Conservation (phyloP, 1,140 invertebrate genomes). For the Oscheius sp. region DNA sequence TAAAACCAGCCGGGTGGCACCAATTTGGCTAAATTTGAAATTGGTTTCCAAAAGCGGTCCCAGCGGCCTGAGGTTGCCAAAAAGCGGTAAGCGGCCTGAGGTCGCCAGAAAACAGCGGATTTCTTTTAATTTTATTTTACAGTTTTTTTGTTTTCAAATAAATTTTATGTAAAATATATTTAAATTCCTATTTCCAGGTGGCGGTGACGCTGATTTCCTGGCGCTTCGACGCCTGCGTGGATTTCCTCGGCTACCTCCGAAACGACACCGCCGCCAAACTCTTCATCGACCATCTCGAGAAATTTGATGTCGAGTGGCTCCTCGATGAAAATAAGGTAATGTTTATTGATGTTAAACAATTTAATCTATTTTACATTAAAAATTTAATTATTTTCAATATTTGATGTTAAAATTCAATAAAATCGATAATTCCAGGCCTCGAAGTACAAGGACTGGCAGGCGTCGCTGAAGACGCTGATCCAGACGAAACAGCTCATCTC, state of each 20-base stretch:
- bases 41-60: no score
- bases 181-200: background rate
- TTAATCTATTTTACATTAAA: background rate
- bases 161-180: background rate
- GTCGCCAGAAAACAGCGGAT: no score
- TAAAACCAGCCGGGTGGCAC: no score
- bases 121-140: no score
- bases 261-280: background rate
- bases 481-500: background rate
- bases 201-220: background rate
- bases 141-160: background rate
- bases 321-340: background rate
- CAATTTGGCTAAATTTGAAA: no score
- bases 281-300: background rate
- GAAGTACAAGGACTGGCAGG: constrained; percentile 8
- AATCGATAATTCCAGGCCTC: background rate
- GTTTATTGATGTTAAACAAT: background rate
- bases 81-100: no score
- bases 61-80: no score
- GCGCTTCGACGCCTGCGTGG: background rate
- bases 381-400: background rate
- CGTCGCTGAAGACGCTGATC: background rate
- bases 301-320: background rate
- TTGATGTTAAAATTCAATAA: background rate
- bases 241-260: background rate